phyloP scores from a whole-genome alignment of 92 coral and sea anemone species.

The Phenganax marumi region DNA sequence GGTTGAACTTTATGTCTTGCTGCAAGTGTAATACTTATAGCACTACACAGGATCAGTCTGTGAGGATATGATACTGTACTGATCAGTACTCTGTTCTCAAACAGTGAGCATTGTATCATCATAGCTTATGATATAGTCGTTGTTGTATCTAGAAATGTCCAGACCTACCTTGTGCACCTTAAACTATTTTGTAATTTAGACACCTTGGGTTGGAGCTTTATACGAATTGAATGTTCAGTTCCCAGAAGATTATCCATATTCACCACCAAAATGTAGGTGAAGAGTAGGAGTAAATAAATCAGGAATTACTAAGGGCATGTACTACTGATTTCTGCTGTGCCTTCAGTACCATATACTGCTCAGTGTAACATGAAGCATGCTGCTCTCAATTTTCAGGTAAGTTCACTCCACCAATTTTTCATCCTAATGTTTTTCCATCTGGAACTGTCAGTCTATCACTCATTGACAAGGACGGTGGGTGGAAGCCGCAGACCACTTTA shows the following conservation, averaged over 20 bases:
- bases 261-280: conserved; percentile 93
- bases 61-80: too few species aligned
- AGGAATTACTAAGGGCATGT: too few species aligned
- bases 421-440: conserved; percentile 96
- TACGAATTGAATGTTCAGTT: conserved; percentile 72
- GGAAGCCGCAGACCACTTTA: conserved; percentile 93
- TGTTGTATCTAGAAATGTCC: not conserved
- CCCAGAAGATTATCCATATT: conserved; percentile 82
- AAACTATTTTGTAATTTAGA: conserved; percentile 47
- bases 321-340: too few species aligned
- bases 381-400: conserved; percentile 57
- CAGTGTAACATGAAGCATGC: not conserved
- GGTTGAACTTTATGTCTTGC: too few species aligned
- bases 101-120: not conserved
- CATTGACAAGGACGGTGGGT: conserved; percentile 75
- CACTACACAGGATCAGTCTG: not conserved
- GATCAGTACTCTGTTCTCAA: too few species aligned
- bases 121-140: not conserved
- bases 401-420: conserved; percentile 77
- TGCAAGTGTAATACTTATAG: not conserved
- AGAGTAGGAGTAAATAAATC: not conserved
- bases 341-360: not conserved
- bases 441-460: conserved; percentile 89
- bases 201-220: conserved; percentile 94
- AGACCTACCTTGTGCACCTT: too few species aligned